Evolutionary conservation across 2,888 invertebrate species (phyloP), one percentile per base, ranked within the genome.

Genomic region (Netelia melanura): DNA sequence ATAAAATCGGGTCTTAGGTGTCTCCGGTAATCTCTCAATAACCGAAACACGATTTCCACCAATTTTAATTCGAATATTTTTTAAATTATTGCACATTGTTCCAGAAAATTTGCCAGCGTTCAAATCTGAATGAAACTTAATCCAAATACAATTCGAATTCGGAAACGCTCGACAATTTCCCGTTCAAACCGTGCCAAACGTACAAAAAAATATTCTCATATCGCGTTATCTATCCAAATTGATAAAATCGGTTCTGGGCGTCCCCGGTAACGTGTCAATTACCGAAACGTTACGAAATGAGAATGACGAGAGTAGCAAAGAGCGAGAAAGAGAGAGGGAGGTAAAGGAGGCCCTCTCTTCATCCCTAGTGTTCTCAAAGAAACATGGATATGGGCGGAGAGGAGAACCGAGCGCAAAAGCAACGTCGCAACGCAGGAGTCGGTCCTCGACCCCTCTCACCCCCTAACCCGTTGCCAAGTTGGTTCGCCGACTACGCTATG

Each of bases 401-500:
- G 17, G 75, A 70, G 64, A 11, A 56, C 58, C 23, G 56, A 67
- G 74, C 43, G 48, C 68, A 67, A 84, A 67, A 80, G 77, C 25
- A 68, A 77, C 71, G 74, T 74, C 68, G 82, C 68, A 74, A 54
- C 79, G 71, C 83, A 84, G 83, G 80, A 86, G 84, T 87, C 86
- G 86, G 87, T 87, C 86, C 85, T 85, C 86, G 83, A 88, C 85
- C 84, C 83, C 86, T 81, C 85, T 62, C 83, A 67, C 74, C 80
- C 74, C 86, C 78, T 54, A 77, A 76, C 86, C 84, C 75, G 82
- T 81, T 78, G 87, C 84, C 85, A 84, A 87, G 87, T 86, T 85
- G 86, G 87, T 78, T 85, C 71, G 68, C 74, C 52, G 81, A 87
- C 75, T 83, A 83, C 72, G 56, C 52, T 58, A 79, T 78, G 78